Percentiles rank a stretch among this genome's conserved stretches.
Evolutionary conservation across 2,797 vertebrate species (phyloP).

Genomic region (Anguilla marmorata): DNA sequence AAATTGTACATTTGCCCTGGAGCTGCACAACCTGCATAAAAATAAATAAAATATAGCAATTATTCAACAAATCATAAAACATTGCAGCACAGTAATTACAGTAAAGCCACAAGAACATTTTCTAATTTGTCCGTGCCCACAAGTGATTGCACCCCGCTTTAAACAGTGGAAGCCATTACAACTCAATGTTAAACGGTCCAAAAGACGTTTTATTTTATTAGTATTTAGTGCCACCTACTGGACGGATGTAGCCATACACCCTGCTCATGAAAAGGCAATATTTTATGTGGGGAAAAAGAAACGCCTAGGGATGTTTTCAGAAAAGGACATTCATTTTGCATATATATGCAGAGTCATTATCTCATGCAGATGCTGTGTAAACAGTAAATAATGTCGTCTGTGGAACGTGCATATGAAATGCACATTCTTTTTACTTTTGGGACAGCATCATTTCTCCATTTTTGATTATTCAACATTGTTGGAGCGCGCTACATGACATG

Average conservation of each 20-base stretch:
- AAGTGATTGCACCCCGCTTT: background rate
- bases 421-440: background rate
- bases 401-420: background rate
- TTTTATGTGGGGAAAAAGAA: background rate
- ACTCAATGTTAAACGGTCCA: background rate
- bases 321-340: background rate
- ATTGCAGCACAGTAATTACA: background rate
- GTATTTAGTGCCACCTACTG: conserved; percentile 3
- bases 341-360: background rate
- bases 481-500: background rate
- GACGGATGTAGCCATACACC: conserved; percentile 1
- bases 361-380: background rate
- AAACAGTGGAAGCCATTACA: background rate
- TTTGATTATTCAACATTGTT: background rate
- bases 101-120: background rate
- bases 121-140: background rate
- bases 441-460: background rate
- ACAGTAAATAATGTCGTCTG: background rate
- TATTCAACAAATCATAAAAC: background rate
- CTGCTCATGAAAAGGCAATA: background rate
- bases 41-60: background rate
- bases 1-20: background rate
- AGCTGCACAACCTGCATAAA: background rate
- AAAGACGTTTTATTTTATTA: background rate
- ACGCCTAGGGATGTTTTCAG: background rate